Percentiles rank a stretch among this genome's conserved stretches.
phyloP scores from a whole-genome alignment of 2,113 vertebrate genomes.

The Sapajus apella region DNA sequence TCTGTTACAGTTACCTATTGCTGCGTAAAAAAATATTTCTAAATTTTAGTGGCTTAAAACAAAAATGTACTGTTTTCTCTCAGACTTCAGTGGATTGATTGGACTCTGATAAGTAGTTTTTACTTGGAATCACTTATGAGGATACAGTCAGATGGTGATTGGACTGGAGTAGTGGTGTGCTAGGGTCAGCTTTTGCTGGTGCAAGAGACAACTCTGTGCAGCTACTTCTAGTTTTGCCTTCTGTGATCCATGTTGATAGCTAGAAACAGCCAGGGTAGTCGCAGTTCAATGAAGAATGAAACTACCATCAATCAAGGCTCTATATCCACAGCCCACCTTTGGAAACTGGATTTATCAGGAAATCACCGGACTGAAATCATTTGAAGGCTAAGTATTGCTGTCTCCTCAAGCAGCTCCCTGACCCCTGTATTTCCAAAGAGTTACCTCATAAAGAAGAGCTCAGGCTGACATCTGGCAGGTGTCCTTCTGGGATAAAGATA shows the following conservation, averaged over 20 bases:
- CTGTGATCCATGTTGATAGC: fast-evolving
- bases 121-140: not conserved
- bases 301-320: not conserved
- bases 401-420: too few relatives aligned
- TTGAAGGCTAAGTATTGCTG: not conserved
- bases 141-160: not conserved
- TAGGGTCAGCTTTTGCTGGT: not conserved
- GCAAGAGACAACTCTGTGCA: too few relatives aligned
- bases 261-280: not conserved
- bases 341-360: not conserved
- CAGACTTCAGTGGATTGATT: not conserved
- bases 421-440: too few relatives aligned
- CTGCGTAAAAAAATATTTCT: not conserved
- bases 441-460: too few relatives aligned
- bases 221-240: not conserved
- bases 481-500: too few relatives aligned
- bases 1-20: not conserved
- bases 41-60: not conserved
- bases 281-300: not conserved
- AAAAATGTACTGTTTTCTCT: not conserved
- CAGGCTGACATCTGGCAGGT: too few relatives aligned
- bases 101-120: not conserved
- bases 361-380: not conserved
- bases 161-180: not conserved
- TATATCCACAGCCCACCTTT: not conserved